Conservation (phyloP, 92 coral and sea anemone species). For the Actinostola sp. region DNA sequence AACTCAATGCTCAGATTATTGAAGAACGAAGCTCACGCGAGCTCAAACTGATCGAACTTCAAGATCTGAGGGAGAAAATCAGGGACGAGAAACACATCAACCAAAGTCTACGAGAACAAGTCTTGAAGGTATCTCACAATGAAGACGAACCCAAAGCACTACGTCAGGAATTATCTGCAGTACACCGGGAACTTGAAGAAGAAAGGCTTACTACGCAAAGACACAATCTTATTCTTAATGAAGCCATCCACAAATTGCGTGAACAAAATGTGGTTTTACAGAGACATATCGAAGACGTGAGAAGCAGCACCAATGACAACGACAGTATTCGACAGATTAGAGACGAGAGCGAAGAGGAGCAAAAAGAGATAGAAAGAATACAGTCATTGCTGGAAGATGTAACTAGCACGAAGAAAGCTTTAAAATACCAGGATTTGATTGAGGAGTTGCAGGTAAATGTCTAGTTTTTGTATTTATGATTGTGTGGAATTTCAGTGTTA, state of each 20-base stretch:
- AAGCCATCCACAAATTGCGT: slow-evolving; percentile 33
- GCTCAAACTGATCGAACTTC: slow-evolving; percentile 34
- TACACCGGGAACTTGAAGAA: slow-evolving; percentile 45
- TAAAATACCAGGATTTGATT: slow-evolving; percentile 47
- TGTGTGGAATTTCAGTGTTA: too few species aligned
- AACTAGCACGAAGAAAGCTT: slow-evolving; percentile 26
- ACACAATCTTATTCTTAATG: slow-evolving; percentile 25
- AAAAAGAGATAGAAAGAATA: slow-evolving; percentile 49
- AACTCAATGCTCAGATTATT: slow-evolving; percentile 41
- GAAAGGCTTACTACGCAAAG: slow-evolving; percentile 31
- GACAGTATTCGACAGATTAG: slow-evolving; percentile 8
- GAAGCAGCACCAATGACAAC: slow-evolving; percentile 2
- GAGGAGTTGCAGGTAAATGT: slow-evolving; percentile 35
- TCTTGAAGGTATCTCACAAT: background rate
- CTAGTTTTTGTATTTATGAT: background rate
- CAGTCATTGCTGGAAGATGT: slow-evolving; percentile 25
- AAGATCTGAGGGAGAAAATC: slow-evolving; percentile 27
- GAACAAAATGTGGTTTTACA: slow-evolving; percentile 30
- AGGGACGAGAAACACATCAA: slow-evolving; percentile 29
- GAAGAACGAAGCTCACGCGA: slow-evolving; percentile 44
- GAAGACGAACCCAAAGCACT: background rate
- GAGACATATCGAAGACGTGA: slow-evolving; percentile 17
- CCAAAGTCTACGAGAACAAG: slow-evolving; percentile 27
- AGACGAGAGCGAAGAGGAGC: slow-evolving; percentile 38
- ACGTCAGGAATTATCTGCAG: slow-evolving; percentile 10